Evolutionary conservation across 2,888 invertebrate species (phyloP).

Genomic region (Keiferia lycopersicella): DNA sequence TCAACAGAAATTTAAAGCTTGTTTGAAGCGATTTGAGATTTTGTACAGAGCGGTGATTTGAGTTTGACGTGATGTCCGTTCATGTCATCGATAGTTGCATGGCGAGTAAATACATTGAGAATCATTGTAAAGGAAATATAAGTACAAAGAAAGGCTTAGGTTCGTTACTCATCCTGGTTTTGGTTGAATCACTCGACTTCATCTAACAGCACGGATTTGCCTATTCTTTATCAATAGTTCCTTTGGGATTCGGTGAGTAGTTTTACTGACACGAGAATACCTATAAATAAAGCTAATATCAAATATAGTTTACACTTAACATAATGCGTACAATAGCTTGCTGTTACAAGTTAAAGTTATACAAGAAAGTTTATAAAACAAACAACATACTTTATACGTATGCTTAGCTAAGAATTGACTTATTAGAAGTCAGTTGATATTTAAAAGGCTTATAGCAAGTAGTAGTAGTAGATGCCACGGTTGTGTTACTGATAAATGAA

Average conservation of each 20-base stretch:
- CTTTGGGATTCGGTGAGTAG: conserved; percentile 41
- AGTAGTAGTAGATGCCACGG: conserved; percentile 10
- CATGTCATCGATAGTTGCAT: conserved; percentile 31
- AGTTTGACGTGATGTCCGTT: conserved; percentile 40
- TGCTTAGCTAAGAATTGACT: conserved; percentile 7
- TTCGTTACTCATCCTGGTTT: conserved; percentile 28
- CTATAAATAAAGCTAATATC: background rate
- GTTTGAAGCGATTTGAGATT: conserved; percentile 52
- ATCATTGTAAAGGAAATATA: background rate
- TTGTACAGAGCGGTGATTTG: conserved; percentile 52
- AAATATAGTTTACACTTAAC: background rate
- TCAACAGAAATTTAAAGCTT: conserved; percentile 60
- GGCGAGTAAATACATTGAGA: conserved; percentile 20
- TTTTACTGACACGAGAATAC: conserved; percentile 25
- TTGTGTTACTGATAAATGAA: background rate
- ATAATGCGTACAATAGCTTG: too few relatives aligned
- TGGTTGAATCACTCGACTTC: conserved; percentile 32
- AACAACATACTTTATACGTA: background rate
- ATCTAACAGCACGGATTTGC: conserved; percentile 33
- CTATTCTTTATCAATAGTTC: conserved; percentile 32
- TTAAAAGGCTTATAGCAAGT: conserved; percentile 6
- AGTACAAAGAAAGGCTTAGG: conserved; percentile 7
- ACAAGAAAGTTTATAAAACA: background rate
- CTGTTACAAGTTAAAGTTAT: too few relatives aligned
- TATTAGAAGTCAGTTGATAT: conserved; percentile 1